Evolutionary conservation across 1,140 invertebrate species (phyloP), one percentile per base, ranked within the genome.

Genomic region (Listronotus bonariensis): DNA sequence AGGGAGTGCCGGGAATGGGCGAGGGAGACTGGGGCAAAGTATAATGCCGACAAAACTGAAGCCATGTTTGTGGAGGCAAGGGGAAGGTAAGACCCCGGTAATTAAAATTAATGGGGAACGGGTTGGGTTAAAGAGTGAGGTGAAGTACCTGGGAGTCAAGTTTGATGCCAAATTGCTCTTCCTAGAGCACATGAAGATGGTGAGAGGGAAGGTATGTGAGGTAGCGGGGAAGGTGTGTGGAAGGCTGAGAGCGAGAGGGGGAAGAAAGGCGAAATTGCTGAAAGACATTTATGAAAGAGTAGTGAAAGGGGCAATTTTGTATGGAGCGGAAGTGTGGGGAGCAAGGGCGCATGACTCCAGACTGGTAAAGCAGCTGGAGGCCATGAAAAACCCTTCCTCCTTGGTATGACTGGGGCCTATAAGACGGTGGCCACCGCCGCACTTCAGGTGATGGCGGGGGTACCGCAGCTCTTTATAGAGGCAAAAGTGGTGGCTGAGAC

Each of bases 81-180:
- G 42, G n/a, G 11, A 36, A 36, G 15, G 54, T 53, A n/a, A 58
- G 68, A 65, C 68, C 61, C 70, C 65, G 17, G 17, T 20, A 42
- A 6, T 72, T 1, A 43, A 46, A 48, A 46, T 65, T 7, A 52
- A 38, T 0, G 41, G 41, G 17, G 45, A 11, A n/a, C 55, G n/a
- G 12, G 18, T 59, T 17, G 12, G 7, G 15, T 14, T 40, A 5
- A 17, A 12, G 38, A 10, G 55, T 9, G 43, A 12, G 8, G 15
- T 67, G 12, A 63, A 69, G 48, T 71, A 71, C 41, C 45, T 71
- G 15, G 65, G 68, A 31, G 11, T 72, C 11, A 65, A 34, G 6
- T 42, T 72, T 0, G 68, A 72, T 32, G 51, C 43, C 12, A 48
- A 45, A 18, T 20, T 67, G 6, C n/a, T 20, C 6, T 72, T 45